Percentiles rank a stretch among this genome's conserved stretches.
Evolutionary conservation across 2,888 invertebrate species (phyloP).

Genomic region (Megalurothrips usitatus): DNA sequence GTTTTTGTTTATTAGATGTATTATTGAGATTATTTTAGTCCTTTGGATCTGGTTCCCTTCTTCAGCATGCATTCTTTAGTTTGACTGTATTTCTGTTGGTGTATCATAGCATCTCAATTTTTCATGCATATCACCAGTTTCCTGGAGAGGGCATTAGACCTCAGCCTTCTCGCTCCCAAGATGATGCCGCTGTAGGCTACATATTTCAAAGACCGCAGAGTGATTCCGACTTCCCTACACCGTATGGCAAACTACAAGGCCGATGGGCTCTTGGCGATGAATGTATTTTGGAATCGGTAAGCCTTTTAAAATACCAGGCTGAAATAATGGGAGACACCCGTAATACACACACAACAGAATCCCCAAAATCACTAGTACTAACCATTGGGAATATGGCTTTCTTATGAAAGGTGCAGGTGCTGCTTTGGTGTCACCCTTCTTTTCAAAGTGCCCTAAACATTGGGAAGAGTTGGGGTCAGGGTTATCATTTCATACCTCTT

Average conservation of each 20-base stretch:
- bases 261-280: conserved; percentile 86
- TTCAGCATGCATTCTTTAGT: neutral
- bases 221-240: conserved; percentile 70
- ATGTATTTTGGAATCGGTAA: conserved; percentile 73
- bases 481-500: neutral
- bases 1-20: too few species aligned
- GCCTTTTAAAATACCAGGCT: conserved; percentile 43
- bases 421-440: neutral
- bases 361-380: neutral
- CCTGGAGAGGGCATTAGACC: conserved; percentile 4
- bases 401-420: neutral
- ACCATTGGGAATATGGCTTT: conserved; percentile 14
- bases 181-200: conserved; percentile 90
- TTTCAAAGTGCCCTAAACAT: too few species aligned
- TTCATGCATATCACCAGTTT: conserved; percentile 25
- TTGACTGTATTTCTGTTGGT: conserved; percentile 25
- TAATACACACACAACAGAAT: neutral
- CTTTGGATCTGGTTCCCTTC: neutral
- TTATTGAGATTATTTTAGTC: neutral
- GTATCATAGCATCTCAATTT: conserved; percentile 22
- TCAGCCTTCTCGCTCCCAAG: conserved; percentile 55
- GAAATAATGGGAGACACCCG: conserved; percentile 36
- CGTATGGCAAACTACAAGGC: conserved; percentile 64
- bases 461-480: too few species aligned
- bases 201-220: conserved; percentile 80